Percentiles rank a stretch among this genome's conserved stretches.
Evolutionary conservation across 2,113 vertebrate genomes (phyloP).

Genomic region (Rhabdomys dilectus): DNA sequence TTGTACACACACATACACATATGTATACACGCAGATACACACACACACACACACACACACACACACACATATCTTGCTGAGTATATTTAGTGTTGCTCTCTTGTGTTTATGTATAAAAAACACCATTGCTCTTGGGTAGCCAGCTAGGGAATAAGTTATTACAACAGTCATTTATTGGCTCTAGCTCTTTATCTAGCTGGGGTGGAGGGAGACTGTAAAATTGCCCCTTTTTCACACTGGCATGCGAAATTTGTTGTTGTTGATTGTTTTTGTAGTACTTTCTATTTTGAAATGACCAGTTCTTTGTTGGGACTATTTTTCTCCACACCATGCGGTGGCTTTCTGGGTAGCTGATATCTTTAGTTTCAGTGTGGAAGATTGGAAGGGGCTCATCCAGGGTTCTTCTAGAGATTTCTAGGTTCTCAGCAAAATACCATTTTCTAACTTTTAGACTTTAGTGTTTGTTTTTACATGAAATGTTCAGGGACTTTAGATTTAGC

Average conservation of each 20-base stretch:
- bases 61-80: not conserved
- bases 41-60: not conserved
- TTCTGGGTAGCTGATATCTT: not conserved
- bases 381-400: rapidly evolving
- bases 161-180: not conserved
- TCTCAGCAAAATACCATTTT: not conserved
- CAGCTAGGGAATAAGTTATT: not conserved
- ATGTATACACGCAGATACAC: too few species aligned
- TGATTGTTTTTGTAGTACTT: not conserved
- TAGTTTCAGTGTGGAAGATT: not conserved
- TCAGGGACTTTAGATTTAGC: not conserved
- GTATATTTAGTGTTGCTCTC: not conserved
- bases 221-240: not conserved
- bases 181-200: not conserved
- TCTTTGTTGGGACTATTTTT: not conserved
- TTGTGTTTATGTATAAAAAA: not conserved
- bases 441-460: not conserved
- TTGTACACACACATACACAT: too few species aligned
- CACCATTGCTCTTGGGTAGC: not conserved
- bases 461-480: not conserved
- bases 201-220: not conserved
- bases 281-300: not conserved
- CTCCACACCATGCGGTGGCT: not conserved
- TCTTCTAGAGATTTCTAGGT: not conserved
- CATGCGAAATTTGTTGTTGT: not conserved